Percentiles rank a stretch among this genome's conserved stretches.
These are phyloP conservation scores for Esperia sulphurella DNA, from an alignment of 2,888 invertebrate genomes.

Conservation along the genomic window DNA sequence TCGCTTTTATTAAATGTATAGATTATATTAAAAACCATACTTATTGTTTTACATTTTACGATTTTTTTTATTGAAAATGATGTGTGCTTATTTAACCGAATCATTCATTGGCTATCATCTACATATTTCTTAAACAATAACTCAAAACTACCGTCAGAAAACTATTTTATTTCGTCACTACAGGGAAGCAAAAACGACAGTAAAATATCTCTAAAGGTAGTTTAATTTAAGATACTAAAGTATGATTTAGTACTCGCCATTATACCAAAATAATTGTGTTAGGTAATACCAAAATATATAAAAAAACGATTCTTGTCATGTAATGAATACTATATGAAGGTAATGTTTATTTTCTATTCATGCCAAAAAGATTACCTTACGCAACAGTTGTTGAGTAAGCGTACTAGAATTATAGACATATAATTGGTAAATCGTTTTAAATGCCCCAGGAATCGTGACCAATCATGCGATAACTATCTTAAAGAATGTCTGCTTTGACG, in stretches of 20 bases:
- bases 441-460: constrained; percentile 19
- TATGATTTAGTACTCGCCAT: too few species aligned
- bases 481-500: constrained; percentile 23
- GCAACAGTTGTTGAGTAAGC: not conserved
- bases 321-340: too few species aligned
- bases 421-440: constrained; percentile 2
- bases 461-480: constrained; percentile 18
- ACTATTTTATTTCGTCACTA: too few species aligned
- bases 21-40: not conserved
- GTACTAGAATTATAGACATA: not conserved
- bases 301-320: too few species aligned
- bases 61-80: not conserved
- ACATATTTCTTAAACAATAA: too few species aligned
- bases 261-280: too few species aligned
- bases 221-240: too few species aligned
- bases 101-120: too few species aligned
- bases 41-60: not conserved
- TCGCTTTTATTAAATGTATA: not conserved
- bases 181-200: too few species aligned
- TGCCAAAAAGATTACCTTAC: not conserved
- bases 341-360: not conserved
- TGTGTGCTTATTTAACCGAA: not conserved
- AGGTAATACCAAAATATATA: too few species aligned
- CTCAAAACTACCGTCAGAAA: too few species aligned
- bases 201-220: too few species aligned